These are phyloP conservation scores for Asbolus verrucosus DNA, from an alignment of 1,140 invertebrate species.

Conservation along the genomic window DNA sequence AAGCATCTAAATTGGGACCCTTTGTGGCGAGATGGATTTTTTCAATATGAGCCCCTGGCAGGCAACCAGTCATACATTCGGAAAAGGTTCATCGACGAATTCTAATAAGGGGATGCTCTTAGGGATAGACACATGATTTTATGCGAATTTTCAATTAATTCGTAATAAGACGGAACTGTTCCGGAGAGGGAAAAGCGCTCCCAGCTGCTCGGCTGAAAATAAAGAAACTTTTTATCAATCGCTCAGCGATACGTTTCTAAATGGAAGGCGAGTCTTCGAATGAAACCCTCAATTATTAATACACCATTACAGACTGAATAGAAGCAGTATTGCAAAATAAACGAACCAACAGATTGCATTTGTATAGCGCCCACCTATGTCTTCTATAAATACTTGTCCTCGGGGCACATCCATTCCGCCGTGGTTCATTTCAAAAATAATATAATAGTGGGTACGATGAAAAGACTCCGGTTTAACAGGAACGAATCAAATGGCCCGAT, in stretches of 20 bases:
- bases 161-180: conserved; percentile 8
- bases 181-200: not conserved
- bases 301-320: conserved; percentile 46
- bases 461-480: not conserved
- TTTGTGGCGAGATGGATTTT: conserved; percentile 48
- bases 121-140: too few relatives aligned
- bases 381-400: conserved; percentile 28
- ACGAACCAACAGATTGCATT: conserved; percentile 46
- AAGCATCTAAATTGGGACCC: conserved; percentile 52
- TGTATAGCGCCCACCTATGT: conserved; percentile 35
- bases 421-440: conserved; percentile 17
- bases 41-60: conserved; percentile 19
- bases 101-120: too few relatives aligned
- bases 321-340: conserved; percentile 42
- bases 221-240: conserved; percentile 37
- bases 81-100: too few relatives aligned
- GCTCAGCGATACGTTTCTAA: conserved; percentile 31
- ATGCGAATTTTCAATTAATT: conserved; percentile 26
- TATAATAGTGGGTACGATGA: not conserved
- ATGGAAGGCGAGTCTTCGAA: conserved; percentile 34
- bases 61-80: too few relatives aligned
- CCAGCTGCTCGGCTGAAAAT: conserved; percentile 3
- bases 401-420: not conserved
- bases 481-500: too few relatives aligned
- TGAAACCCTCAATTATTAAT: conserved; percentile 35